phyloP scores from a whole-genome alignment of 2,888 invertebrate species.

The Erynnis tages region DNA sequence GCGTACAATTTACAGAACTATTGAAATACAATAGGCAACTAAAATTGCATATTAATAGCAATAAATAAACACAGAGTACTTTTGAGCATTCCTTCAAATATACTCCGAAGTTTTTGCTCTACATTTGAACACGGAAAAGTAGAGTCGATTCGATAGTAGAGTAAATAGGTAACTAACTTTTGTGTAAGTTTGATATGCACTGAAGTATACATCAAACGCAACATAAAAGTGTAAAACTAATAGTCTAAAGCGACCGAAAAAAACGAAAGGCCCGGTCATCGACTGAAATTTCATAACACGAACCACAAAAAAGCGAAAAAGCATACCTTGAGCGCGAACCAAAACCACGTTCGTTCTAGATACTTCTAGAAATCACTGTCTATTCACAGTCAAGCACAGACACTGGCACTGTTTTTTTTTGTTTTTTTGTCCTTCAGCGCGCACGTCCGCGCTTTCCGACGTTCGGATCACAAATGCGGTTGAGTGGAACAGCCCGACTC shows the following conservation, averaged over 20 bases:
- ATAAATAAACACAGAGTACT: no score
- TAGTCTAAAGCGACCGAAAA: background rate
- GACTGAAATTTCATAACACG: constrained; percentile 23
- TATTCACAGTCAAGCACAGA: constrained; percentile 38
- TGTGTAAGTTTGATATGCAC: background rate
- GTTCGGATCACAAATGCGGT: constrained; percentile 70
- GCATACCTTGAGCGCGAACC: constrained; percentile 33
- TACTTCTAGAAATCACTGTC: constrained; percentile 31
- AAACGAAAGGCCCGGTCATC: constrained; percentile 18
- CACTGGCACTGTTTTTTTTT: constrained; percentile 44
- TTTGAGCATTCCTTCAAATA: no score
- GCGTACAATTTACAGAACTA: no score
- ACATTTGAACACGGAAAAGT: no score
- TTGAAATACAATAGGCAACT: no score
- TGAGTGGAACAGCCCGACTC: constrained; percentile 74
- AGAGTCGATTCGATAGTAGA: no score
- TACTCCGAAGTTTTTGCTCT: no score
- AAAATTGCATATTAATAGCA: no score
- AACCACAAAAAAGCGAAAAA: constrained; percentile 26
- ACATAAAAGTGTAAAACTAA: background rate
- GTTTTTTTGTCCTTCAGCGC: constrained; percentile 35
- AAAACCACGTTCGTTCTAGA: constrained; percentile 18
- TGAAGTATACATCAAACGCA: no score
- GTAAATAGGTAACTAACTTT: no score
- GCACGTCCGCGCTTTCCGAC: constrained; percentile 51